These are phyloP conservation scores for Lonchura striata DNA, from an alignment of 2,113 vertebrate genomes.

Conservation along the genomic window DNA sequence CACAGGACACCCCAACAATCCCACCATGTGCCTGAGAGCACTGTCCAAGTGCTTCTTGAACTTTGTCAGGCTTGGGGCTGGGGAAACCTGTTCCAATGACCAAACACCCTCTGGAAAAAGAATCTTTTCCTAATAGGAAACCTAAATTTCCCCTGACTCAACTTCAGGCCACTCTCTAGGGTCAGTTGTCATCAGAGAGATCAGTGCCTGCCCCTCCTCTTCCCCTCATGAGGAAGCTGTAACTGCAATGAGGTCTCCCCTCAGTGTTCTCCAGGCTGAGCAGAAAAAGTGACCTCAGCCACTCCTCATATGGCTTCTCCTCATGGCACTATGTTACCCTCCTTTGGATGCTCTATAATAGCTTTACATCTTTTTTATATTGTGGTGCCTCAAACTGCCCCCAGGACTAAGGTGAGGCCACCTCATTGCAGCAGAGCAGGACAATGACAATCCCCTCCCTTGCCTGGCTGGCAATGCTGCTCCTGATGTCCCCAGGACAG, in stretches of 20 bases:
- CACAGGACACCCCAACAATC: neutral
- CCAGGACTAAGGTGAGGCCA: neutral
- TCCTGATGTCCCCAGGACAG: neutral
- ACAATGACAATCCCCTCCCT: neutral
- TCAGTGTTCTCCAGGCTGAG: neutral
- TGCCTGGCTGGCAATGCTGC: rapidly evolving
- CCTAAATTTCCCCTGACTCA: no score
- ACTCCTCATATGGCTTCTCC: rapidly evolving
- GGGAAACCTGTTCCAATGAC: neutral
- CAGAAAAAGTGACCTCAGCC: neutral
- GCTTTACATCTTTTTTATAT: neutral
- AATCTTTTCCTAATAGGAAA: neutral
- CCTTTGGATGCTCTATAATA: neutral
- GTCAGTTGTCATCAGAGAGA: neutral
- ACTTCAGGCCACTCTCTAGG: neutral
- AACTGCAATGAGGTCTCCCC: neutral
- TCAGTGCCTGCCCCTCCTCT: neutral
- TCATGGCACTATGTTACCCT: neutral
- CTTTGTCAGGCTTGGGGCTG: neutral
- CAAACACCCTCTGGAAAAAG: neutral
- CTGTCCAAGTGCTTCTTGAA: neutral
- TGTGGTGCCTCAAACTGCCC: neutral
- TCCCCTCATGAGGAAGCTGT: neutral
- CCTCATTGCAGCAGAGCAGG: neutral
- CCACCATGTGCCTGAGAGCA: neutral